Evolutionary conservation across 2,113 vertebrate genomes (phyloP).

Genomic region (Percopsis transmontana): DNA sequence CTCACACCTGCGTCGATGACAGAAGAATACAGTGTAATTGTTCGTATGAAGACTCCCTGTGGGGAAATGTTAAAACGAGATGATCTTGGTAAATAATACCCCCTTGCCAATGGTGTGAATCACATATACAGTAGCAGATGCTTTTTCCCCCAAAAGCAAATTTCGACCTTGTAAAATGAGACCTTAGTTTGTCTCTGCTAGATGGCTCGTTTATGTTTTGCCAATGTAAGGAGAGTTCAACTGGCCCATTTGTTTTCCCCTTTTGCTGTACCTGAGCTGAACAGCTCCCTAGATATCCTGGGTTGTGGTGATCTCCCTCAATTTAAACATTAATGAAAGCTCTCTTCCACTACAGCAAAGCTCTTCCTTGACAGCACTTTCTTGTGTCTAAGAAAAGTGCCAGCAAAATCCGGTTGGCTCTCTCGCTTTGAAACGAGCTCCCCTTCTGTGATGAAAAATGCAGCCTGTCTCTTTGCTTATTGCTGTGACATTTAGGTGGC

Average conservation of each 20-base stretch:
- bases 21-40: slow-evolving; percentile 32
- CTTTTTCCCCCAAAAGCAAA: slow-evolving; percentile 1
- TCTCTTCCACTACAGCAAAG: slow-evolving; percentile 62
- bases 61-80: slow-evolving; percentile 34
- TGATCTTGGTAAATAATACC: slow-evolving; percentile 32
- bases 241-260: slow-evolving; percentile 56
- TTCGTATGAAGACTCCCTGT: slow-evolving; percentile 26
- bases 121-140: slow-evolving; percentile 25
- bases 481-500: slow-evolving; percentile 72
- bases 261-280: slow-evolving; percentile 57
- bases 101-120: slow-evolving; percentile 25
- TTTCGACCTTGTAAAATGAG: slow-evolving; percentile 5
- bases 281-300: slow-evolving; percentile 58
- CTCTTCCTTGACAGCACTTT: slow-evolving; percentile 68
- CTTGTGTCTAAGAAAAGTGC: slow-evolving; percentile 60
- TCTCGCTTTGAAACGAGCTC: slow-evolving; percentile 61
- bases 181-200: background rate
- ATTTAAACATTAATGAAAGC: slow-evolving; percentile 74
- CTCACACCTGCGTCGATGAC: slow-evolving; percentile 2
- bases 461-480: slow-evolving; percentile 72
- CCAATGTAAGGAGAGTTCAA: slow-evolving; percentile 59
- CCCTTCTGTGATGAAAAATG: slow-evolving; percentile 74
- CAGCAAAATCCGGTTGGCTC: slow-evolving; percentile 53
- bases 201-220: slow-evolving; percentile 51
- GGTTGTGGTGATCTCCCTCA: slow-evolving; percentile 61